These are phyloP conservation scores for Drosophila koepferae DNA, from an alignment of 2,888 invertebrate species.

Conservation along the genomic window DNA sequence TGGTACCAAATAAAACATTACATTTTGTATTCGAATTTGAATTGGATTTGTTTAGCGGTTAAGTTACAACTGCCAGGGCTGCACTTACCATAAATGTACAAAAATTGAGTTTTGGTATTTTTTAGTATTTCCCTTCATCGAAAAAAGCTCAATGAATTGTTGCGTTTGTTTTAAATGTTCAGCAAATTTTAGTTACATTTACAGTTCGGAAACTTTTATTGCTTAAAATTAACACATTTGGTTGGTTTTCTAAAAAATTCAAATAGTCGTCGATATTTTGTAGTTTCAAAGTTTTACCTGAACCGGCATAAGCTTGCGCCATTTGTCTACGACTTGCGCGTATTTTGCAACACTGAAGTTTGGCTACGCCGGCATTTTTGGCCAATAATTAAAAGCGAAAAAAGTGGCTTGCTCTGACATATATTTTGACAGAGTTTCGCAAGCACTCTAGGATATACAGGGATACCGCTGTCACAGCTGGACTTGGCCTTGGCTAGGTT, in stretches of 20 bases:
- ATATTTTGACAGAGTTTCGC: background rate
- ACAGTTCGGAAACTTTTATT: rapidly evolving
- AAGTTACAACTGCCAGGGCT: background rate
- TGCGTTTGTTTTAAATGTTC: background rate
- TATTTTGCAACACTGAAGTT: constrained; percentile 12
- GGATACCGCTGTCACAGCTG: background rate
- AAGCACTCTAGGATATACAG: too few relatives aligned
- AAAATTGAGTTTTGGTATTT: background rate
- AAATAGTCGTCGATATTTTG: background rate
- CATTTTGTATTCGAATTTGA: constrained; percentile 13
- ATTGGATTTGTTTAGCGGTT: background rate
- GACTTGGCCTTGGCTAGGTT: background rate
- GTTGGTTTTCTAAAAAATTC: background rate
- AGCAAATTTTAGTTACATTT: too few relatives aligned
- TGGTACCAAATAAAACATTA: constrained; percentile 70
- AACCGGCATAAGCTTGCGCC: constrained; percentile 1
- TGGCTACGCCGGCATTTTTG: constrained; percentile 51
- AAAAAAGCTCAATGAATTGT: background rate
- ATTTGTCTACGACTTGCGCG: background rate
- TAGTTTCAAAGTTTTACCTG: too few relatives aligned
- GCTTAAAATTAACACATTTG: background rate
- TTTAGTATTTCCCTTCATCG: background rate
- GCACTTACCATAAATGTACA: background rate
- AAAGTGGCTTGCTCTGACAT: background rate
- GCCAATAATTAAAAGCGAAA: constrained; percentile 15